Evolutionary conservation across 2,888 invertebrate species (phyloP).

Genomic region (Rhaphigaster nebulosa): DNA sequence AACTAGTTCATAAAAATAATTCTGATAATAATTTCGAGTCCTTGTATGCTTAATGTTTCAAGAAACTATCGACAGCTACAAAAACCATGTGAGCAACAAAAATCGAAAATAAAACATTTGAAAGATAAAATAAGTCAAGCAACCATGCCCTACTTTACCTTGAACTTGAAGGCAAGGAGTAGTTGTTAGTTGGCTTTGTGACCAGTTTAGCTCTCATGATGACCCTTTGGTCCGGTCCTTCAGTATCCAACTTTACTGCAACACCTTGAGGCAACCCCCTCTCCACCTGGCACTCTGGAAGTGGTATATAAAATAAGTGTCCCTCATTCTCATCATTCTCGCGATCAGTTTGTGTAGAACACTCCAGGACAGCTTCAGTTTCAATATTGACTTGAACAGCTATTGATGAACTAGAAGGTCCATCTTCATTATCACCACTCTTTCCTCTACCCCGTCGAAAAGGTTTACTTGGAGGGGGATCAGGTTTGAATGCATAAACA

Average conservation of each 20-base stretch:
- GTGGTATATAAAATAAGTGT: slow-evolving; percentile 77
- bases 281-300: slow-evolving; percentile 69
- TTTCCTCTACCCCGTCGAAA: slow-evolving; percentile 70
- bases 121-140: background rate
- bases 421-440: slow-evolving; percentile 69
- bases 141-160: slow-evolving; percentile 36
- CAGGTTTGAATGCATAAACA: slow-evolving; percentile 80
- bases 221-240: slow-evolving; percentile 76
- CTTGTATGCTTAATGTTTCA: background rate
- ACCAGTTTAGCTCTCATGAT: slow-evolving; percentile 76
- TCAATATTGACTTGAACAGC: slow-evolving; percentile 74
- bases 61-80: background rate
- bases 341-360: slow-evolving; percentile 70
- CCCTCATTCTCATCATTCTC: slow-evolving; percentile 71
- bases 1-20: background rate
- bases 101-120: background rate
- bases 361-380: slow-evolving; percentile 66
- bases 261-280: slow-evolving; percentile 72
- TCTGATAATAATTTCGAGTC: background rate
- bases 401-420: slow-evolving; percentile 70
- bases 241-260: slow-evolving; percentile 76
- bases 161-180: slow-evolving; percentile 55
- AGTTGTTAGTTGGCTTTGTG: slow-evolving; percentile 71
- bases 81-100: background rate
- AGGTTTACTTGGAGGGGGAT: slow-evolving; percentile 73